Base-by-base conservation (phyloP, 2,888 invertebrate genomes). In the Flexamia atlantica region DNA sequence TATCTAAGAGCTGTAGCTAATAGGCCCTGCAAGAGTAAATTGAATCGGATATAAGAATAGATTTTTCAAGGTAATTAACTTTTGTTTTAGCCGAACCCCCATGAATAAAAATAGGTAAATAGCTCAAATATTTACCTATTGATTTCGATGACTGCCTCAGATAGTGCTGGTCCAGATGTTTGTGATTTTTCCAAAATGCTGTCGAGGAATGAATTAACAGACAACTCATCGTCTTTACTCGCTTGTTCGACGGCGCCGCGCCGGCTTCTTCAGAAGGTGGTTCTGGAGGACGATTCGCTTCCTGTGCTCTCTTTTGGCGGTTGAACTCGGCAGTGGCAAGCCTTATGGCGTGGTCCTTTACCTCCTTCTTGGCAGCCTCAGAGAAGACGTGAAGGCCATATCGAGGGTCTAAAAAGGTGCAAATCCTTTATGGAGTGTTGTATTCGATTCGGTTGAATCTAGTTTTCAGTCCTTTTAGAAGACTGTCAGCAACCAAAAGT, bases 391-490 rank as follows among this genome's bases (percentile, higher is more conserved):
- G 50, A 1, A 80, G 23, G 14, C 20, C 60, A 32, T 10, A 80
- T 14, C 80, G 10, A 10, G 82, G 82, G 23, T 82, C 82, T 12
- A 82, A 82, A 42, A 72, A 72, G 0, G 82, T 70, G 23, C 28
- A 42, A 10, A 68, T 40, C 46, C 25, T 57, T 14, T 40, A 30
- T n/a, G 36, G 17, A 4, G 25, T 5, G 42, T 46, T 81, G 23
- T 53, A 40, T 81, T 81, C 81, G 0, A 81, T 12, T 12, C 50
- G 57, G 25, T 57, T 10, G 32, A 81, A 60, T n/a, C 60, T 23
- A 5, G 57, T 57, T 17, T 17, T 0, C 12, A 81, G 53, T 7
- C 57, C 79, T 42, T 25, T n/a, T 79, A 23, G 25, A 46, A 79
- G 79, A 50, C 50, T 3, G 5, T 20, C 20, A 57, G 57, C 46